These are phyloP conservation scores for Hipparchia semele DNA, from an alignment of 2,888 invertebrate genomes.

Conservation along the genomic window DNA sequence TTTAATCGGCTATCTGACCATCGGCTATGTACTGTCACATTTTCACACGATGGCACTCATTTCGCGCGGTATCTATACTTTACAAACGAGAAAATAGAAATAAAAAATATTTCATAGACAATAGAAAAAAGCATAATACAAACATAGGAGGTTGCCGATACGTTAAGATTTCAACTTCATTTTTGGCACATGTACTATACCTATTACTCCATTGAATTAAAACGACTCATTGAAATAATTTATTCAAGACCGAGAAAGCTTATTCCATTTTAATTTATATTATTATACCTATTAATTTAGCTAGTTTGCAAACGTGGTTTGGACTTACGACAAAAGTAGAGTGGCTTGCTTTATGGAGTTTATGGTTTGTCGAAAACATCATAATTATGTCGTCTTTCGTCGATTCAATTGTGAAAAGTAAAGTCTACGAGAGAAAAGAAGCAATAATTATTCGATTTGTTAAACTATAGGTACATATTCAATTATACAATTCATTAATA, in stretches of 20 bases:
- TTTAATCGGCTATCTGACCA: too few species aligned
- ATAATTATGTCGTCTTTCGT: constrained; percentile 24
- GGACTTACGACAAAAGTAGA: constrained; percentile 7
- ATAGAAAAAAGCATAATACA: constrained; percentile 28
- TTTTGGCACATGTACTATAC: constrained; percentile 72
- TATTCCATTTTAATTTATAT: constrained; percentile 38
- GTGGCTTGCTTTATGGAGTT: constrained; percentile 24
- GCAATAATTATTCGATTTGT: constrained; percentile 65
- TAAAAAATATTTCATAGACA: constrained; percentile 27
- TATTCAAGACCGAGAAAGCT: constrained; percentile 36
- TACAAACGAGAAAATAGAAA: constrained; percentile 16
- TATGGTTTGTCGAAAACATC: constrained; percentile 35
- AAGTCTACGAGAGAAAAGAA: constrained; percentile 53
- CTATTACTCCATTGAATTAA: constrained; percentile 36
- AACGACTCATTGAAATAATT: constrained; percentile 30
- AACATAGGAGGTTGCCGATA: constrained; percentile 41
- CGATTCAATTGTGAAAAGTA: constrained; percentile 49
- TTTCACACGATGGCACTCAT: not conserved
- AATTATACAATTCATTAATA: constrained; percentile 77
- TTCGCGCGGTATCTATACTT: not conserved
- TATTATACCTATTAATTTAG: constrained; percentile 16
- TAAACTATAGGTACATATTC: constrained; percentile 75
- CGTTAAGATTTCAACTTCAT: constrained; percentile 43
- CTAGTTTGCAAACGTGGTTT: constrained; percentile 28
- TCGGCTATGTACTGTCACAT: not conserved